These are phyloP conservation scores for Hypomecis atomaria DNA, from an alignment of 2,888 invertebrate genomes.

Conservation along the genomic window DNA sequence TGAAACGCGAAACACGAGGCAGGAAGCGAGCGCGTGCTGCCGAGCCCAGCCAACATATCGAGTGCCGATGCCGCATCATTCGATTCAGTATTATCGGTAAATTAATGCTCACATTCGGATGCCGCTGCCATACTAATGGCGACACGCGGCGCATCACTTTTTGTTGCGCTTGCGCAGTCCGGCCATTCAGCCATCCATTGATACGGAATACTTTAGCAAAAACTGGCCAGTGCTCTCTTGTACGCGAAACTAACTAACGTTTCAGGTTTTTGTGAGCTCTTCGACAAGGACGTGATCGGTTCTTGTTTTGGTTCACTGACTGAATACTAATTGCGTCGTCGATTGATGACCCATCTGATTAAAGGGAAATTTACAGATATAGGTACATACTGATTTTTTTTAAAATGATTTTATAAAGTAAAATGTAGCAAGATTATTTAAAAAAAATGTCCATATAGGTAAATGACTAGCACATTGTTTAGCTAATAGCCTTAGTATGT, in stretches of 20 bases:
- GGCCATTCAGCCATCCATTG: conserved; percentile 80
- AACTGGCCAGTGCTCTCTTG: conserved; percentile 61
- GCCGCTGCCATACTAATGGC: conserved; percentile 79
- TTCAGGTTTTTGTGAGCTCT: conserved; percentile 61
- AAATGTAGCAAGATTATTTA: too few relatives aligned
- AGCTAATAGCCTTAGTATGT: too few relatives aligned
- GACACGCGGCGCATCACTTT: conserved; percentile 78
- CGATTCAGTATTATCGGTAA: conserved; percentile 80
- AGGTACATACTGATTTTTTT: neutral
- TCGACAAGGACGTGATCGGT: conserved; percentile 69
- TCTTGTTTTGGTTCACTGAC: conserved; percentile 65
- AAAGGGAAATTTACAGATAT: conserved; percentile 12
- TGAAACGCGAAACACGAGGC: conserved; percentile 48
- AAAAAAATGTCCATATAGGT: too few relatives aligned
- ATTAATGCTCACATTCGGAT: conserved; percentile 79
- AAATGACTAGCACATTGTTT: too few relatives aligned
- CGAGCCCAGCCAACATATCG: conserved; percentile 41
- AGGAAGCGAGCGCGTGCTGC: conserved; percentile 76
- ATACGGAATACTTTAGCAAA: conserved; percentile 65
- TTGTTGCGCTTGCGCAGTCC: conserved; percentile 51
- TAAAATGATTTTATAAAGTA: too few relatives aligned
- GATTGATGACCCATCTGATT: conserved; percentile 39
- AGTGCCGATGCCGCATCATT: conserved; percentile 70
- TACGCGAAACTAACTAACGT: conserved; percentile 67
- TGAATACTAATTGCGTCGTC: conserved; percentile 65